Conservation (phyloP, 2,113 vertebrate species). For the Pongo abelii region DNA sequence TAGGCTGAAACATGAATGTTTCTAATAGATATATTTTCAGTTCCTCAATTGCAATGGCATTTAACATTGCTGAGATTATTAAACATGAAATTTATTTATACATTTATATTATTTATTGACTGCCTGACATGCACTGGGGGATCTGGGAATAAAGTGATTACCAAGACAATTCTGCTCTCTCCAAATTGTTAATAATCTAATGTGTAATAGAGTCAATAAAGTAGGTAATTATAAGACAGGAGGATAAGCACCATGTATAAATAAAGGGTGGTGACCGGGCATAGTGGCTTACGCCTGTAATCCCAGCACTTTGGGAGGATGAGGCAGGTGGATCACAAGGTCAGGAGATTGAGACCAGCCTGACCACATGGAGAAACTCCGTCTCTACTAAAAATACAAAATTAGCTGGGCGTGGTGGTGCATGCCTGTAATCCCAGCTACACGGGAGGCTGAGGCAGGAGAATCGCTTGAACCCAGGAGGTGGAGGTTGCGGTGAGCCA, state of each 20-base stretch:
- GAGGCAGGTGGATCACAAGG: too few relatives aligned
- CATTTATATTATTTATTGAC: conserved; percentile 23
- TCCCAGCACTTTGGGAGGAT: too few relatives aligned
- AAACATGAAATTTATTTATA: not conserved
- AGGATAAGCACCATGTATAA: not conserved
- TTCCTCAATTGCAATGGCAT: not conserved
- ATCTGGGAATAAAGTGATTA: not conserved
- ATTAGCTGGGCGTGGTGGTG: too few relatives aligned
- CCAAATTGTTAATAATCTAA: not conserved
- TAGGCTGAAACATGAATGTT: not conserved
- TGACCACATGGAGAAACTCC: too few relatives aligned
- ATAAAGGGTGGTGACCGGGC: not conserved
- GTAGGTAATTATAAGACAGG: not conserved
- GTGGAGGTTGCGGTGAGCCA: too few relatives aligned
- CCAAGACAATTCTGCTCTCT: not conserved
- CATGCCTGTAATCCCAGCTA: too few relatives aligned
- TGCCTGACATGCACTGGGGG: not conserved
- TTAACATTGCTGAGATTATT: conserved; percentile 22
- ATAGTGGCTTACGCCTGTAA: too few relatives aligned
- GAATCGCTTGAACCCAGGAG: too few relatives aligned
- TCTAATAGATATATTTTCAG: conserved; percentile 23
- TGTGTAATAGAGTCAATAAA: not conserved
- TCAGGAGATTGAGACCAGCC: too few relatives aligned
- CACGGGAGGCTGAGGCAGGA: too few relatives aligned
- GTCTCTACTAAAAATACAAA: too few relatives aligned